Conservation (phyloP, 2,888 invertebrate species). For the Pediacus dermestoides region DNA sequence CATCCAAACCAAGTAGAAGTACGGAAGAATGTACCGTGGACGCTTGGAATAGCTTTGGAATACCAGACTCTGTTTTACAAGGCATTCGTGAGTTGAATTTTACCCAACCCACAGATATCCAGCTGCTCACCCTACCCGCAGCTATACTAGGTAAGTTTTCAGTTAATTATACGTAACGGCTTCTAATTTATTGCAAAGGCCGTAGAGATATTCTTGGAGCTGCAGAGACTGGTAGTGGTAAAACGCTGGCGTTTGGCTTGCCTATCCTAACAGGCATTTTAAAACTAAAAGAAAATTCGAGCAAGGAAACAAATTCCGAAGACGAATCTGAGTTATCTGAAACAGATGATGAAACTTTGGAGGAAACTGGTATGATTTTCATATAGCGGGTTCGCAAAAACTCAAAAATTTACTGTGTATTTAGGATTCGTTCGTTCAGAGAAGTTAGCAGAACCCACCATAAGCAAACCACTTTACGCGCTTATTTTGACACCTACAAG, state of each 20-base stretch:
- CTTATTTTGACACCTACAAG: conserved; percentile 93
- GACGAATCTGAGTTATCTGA: conserved; percentile 21
- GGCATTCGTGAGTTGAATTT: conserved; percentile 77
- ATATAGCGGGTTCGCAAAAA: too few species aligned
- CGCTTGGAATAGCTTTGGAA: conserved; percentile 65
- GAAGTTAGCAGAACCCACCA: conserved; percentile 39
- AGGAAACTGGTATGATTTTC: conserved; percentile 13
- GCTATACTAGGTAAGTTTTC: conserved; percentile 69
- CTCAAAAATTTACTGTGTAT: too few species aligned
- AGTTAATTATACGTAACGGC: conserved; percentile 4
- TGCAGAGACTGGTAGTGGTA: conserved; percentile 98
- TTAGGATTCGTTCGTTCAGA: too few species aligned
- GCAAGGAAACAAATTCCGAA: conserved; percentile 16
- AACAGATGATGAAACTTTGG: conserved; percentile 17
- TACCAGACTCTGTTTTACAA: conserved; percentile 66
- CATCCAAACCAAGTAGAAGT: too few species aligned
- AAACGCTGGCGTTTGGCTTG: conserved; percentile 95
- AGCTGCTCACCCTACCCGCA: conserved; percentile 72
- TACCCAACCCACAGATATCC: conserved; percentile 83
- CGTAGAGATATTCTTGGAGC: conserved; percentile 94
- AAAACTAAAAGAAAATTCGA: conserved; percentile 48
- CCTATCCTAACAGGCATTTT: conserved; percentile 87
- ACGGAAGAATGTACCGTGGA: conserved; percentile 54
- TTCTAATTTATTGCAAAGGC: conserved; percentile 46
- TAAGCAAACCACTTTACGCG: conserved; percentile 65